phyloP scores from a whole-genome alignment of 2,797 vertebrate genomes.

The Mus minutoides region DNA sequence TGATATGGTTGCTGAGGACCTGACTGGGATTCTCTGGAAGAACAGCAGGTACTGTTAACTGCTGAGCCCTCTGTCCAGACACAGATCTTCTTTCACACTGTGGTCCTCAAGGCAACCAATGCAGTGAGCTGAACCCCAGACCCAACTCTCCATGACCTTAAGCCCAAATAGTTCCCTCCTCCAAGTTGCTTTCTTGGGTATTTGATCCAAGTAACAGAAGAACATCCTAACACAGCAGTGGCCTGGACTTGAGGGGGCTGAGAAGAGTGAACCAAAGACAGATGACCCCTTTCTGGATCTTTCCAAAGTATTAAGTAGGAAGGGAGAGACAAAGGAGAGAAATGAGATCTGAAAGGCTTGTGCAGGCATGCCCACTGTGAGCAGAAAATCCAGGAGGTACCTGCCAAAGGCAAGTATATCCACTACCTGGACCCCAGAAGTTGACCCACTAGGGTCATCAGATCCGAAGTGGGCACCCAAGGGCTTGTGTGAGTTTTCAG shows the following conservation, averaged over 20 bases:
- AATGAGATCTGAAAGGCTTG: background rate
- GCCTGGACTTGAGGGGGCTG: background rate
- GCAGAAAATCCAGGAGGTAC: background rate
- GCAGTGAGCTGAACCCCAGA: background rate
- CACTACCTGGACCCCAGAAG: fast-evolving
- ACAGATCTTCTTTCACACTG: background rate
- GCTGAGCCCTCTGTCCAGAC: background rate
- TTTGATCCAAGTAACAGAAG: background rate
- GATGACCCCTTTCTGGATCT: background rate
- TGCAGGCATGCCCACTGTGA: background rate
- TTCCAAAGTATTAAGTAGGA: background rate
- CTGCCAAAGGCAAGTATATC: fast-evolving
- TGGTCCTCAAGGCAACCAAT: background rate
- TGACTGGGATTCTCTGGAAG: background rate
- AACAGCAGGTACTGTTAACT: background rate
- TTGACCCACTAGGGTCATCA: background rate
- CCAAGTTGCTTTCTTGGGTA: background rate
- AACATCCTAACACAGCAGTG: background rate
- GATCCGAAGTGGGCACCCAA: background rate
- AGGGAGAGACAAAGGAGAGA: background rate
- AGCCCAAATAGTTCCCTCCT: background rate
- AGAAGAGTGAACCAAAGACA: background rate
- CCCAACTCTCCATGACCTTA: background rate
- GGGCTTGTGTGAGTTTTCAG: background rate
- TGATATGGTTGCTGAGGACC: background rate